Percentiles rank a stretch among this genome's conserved stretches.
Evolutionary conservation across 2,113 vertebrate species (phyloP).

Genomic region (Syrmaticus mikado): DNA sequence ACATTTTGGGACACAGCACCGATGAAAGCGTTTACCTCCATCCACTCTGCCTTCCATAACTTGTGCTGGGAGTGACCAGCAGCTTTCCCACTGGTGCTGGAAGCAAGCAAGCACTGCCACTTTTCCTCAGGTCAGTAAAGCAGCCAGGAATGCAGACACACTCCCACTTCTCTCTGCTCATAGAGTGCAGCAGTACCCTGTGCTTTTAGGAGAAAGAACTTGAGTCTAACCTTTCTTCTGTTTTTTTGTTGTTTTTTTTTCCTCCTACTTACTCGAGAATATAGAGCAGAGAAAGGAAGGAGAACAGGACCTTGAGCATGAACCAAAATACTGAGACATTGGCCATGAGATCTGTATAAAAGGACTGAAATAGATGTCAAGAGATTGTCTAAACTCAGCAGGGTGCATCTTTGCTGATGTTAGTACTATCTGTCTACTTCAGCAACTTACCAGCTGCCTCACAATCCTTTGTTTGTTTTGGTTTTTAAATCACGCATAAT

Average conservation of each 20-base stretch:
- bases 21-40: neutral
- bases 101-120: neutral
- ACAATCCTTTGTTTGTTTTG: neutral
- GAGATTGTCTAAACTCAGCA: neutral
- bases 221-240: neutral
- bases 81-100: neutral
- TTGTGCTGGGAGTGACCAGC: neutral
- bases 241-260: neutral
- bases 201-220: neutral
- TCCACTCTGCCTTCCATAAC: neutral
- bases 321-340: neutral
- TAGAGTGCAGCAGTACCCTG: neutral
- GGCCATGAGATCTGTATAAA: neutral
- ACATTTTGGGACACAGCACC: neutral
- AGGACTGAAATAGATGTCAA: slow-evolving; percentile 12
- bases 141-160: accelerated
- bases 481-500: neutral
- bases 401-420: neutral
- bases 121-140: neutral
- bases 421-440: neutral
- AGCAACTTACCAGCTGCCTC: neutral
- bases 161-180: neutral
- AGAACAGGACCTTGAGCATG: neutral
- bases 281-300: neutral
- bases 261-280: neutral